Evolutionary conservation across 92 coral and sea anemone genomes (phyloP).

Genomic region (Galaxea fascicularis): DNA sequence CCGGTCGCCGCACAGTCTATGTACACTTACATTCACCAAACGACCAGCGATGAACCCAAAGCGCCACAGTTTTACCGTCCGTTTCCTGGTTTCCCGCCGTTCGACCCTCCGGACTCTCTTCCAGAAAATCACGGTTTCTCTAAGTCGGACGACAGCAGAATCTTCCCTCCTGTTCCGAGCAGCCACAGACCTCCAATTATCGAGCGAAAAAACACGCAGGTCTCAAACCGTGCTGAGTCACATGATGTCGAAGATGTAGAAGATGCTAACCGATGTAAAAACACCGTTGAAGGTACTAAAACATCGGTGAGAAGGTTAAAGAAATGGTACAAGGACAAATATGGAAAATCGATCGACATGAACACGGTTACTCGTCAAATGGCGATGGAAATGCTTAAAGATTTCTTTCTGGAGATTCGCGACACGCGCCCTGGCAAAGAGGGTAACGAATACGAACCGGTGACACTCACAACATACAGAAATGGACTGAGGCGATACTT

Average conservation of each 20-base stretch:
- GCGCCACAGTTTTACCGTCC: constrained; percentile 86
- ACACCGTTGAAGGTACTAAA: constrained; percentile 99
- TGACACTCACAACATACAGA: constrained; percentile 96
- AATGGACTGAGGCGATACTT: constrained; percentile 98
- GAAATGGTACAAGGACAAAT: constrained; percentile 99
- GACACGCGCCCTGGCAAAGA: constrained; percentile 99
- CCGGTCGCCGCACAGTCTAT: constrained; percentile 70
- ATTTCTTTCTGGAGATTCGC: constrained; percentile 98
- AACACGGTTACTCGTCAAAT: constrained; percentile 87
- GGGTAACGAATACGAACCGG: constrained; percentile 99
- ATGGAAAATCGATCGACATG: constrained; percentile 95
- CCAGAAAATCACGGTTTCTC: constrained; percentile 67
- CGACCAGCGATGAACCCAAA: constrained; percentile 75
- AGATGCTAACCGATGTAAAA: constrained; percentile 96
- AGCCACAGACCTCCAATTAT: constrained; percentile 64
- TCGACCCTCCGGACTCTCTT: constrained; percentile 52
- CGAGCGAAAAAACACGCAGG: constrained; percentile 67
- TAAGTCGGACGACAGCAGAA: constrained; percentile 74
- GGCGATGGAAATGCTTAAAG: constrained; percentile 95
- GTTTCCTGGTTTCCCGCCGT: constrained; percentile 73
- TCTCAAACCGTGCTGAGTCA: constrained; percentile 72
- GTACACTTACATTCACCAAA: constrained; percentile 83
- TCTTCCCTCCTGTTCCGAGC: constrained; percentile 61
- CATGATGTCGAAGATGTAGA: constrained; percentile 97
- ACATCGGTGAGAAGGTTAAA: constrained; percentile 96